Conservation (phyloP, 2,797 vertebrate genomes). For the Gadopsis marmoratus region DNA sequence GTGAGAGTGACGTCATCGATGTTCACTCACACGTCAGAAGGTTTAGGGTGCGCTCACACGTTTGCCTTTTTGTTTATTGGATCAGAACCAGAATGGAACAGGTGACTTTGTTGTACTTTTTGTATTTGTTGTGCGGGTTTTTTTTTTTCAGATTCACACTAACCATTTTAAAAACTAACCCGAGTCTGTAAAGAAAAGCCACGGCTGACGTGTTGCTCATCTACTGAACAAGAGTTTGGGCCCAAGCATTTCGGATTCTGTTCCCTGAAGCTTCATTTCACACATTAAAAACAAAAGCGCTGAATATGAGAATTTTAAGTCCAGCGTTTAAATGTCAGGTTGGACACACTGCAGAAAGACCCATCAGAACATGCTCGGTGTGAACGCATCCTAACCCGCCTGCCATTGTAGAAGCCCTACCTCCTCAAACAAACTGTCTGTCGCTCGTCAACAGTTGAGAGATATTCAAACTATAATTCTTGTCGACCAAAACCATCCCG, state of each 20-base stretch:
- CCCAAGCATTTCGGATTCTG: not conserved
- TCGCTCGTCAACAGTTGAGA: not conserved
- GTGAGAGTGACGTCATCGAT: not conserved
- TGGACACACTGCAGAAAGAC: not conserved
- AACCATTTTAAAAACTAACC: not conserved
- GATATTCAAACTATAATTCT: not conserved
- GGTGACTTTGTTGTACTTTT: slow-evolving; percentile 22
- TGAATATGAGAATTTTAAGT: too few species aligned
- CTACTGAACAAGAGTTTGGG: not conserved
- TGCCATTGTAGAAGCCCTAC: slow-evolving; percentile 33
- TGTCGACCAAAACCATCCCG: too few species aligned
- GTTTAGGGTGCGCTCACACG: slow-evolving; percentile 13
- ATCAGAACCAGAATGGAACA: slow-evolving; percentile 21
- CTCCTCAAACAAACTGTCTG: not conserved
- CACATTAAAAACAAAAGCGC: not conserved
- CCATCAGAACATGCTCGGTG: not conserved
- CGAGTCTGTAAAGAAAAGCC: not conserved
- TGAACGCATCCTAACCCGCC: slow-evolving; percentile 13
- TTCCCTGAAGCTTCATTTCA: not conserved
- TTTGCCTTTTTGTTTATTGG: slow-evolving; percentile 26
- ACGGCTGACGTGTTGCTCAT: slow-evolving; percentile 14
- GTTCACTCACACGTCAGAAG: slow-evolving; percentile 1
- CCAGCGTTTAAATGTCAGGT: not conserved
- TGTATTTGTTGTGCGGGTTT: slow-evolving; percentile 11
- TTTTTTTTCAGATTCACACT: slow-evolving; percentile 14